These are phyloP conservation scores for Scytalopus superciliaris DNA, from an alignment of 2,113 vertebrate species.

Conservation along the genomic window DNA sequence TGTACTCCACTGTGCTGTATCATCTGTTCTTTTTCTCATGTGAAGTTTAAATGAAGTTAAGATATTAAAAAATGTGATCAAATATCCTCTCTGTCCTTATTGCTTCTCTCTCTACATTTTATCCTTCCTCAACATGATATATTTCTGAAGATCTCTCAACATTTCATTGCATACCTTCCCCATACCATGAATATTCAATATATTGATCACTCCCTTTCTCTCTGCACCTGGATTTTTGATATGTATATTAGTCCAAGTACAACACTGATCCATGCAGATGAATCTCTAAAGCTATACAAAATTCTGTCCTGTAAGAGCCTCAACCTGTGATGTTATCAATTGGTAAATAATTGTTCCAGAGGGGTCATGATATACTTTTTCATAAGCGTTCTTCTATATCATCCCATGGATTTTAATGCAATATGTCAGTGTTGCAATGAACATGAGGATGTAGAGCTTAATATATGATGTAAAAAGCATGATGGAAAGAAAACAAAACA, in stretches of 20 bases:
- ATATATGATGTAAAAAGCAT: not conserved
- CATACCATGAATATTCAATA: not conserved
- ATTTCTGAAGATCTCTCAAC: not conserved
- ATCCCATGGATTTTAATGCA: not conserved
- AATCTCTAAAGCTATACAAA: not conserved
- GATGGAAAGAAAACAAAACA: not conserved
- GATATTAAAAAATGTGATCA: rapidly evolving
- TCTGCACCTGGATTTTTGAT: not conserved
- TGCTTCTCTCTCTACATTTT: not conserved
- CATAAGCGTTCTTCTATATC: not conserved
- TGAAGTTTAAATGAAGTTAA: not conserved
- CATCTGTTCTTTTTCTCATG: not conserved
- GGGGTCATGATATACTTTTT: rapidly evolving
- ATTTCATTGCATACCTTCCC: not conserved
- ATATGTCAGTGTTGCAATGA: not conserved
- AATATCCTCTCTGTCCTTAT: not conserved
- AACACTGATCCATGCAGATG: not conserved
- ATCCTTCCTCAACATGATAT: rapidly evolving
- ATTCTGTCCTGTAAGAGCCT: not conserved
- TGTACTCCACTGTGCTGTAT: not conserved
- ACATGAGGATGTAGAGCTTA: not conserved
- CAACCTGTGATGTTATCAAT: not conserved
- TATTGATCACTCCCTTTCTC: not conserved
- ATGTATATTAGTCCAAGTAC: not conserved
- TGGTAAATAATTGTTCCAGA: not conserved